A percentile compares a stretch with the other conserved stretches of the same genome.
Evolutionary conservation across 1,140 invertebrate genomes (phyloP).

Genomic region (Ridgeia piscesae): DNA sequence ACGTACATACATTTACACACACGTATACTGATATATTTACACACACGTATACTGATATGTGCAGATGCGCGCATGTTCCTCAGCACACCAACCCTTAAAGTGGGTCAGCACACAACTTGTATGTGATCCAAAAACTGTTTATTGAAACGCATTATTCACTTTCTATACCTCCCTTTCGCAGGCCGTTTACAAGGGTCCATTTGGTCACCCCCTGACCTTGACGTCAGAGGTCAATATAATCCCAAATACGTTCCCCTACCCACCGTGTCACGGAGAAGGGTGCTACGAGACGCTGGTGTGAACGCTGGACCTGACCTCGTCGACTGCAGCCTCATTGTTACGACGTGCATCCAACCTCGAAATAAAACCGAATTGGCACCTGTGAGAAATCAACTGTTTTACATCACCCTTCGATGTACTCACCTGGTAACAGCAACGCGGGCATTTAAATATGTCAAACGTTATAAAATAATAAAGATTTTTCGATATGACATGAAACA

Average conservation of each 20-base stretch:
- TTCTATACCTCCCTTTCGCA: background rate
- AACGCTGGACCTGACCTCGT: background rate
- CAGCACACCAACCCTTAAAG: background rate
- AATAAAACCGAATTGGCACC: background rate
- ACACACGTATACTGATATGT: background rate
- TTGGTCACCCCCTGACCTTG: background rate
- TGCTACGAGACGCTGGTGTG: background rate
- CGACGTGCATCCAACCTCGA: background rate
- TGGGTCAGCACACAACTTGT: too few relatives aligned
- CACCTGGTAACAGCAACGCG: background rate
- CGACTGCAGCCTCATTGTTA: background rate
- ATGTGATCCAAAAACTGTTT: background rate
- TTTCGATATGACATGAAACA: background rate
- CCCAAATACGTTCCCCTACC: background rate
- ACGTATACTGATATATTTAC: background rate
- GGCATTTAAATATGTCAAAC: background rate
- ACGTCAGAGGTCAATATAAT: constrained; percentile 6
- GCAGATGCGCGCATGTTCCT: background rate
- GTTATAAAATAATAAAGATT: background rate
- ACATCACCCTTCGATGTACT: background rate
- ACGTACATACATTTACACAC: background rate
- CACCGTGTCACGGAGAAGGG: background rate
- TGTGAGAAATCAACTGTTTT: background rate
- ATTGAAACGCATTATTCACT: background rate
- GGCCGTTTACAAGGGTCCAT: background rate